These are phyloP conservation scores for Agrotis segetum DNA, from an alignment of 2,888 invertebrate genomes.

Conservation along the genomic window DNA sequence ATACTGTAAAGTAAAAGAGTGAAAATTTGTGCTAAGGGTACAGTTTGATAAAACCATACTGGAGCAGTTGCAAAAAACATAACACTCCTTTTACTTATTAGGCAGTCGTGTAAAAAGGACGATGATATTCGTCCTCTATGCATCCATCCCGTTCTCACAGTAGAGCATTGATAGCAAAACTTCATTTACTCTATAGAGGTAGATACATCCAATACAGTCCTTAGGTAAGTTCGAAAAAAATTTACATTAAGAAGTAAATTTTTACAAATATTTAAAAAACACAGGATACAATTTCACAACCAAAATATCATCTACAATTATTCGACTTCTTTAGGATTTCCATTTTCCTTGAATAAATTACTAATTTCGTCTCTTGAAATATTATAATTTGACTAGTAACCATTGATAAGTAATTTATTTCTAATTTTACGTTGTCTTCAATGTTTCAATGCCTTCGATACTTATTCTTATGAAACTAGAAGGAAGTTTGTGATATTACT, in stretches of 20 bases:
- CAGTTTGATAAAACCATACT: no score
- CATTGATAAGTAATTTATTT: not conserved
- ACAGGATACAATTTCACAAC: constrained; percentile 35
- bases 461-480: not conserved
- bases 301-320: constrained; percentile 27
- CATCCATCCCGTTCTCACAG: not conserved
- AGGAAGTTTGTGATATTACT: not conserved
- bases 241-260: constrained; percentile 4
- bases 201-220: not conserved
- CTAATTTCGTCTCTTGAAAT: not conserved
- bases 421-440: not conserved
- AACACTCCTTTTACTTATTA: no score
- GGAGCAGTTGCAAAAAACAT: not conserved
- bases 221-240: not conserved
- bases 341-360: constrained; percentile 3
- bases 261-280: constrained; percentile 10
- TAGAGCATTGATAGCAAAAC: not conserved
- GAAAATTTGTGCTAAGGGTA: no score
- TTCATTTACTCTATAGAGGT: not conserved
- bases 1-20: no score
- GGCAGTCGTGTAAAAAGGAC: not conserved
- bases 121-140: not conserved
- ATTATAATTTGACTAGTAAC: constrained; percentile 39
- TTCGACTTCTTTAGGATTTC: not conserved
- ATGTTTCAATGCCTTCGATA: not conserved